Conservation (phyloP, 2,888 invertebrate genomes). For the Lasioglossum lativentre region DNA sequence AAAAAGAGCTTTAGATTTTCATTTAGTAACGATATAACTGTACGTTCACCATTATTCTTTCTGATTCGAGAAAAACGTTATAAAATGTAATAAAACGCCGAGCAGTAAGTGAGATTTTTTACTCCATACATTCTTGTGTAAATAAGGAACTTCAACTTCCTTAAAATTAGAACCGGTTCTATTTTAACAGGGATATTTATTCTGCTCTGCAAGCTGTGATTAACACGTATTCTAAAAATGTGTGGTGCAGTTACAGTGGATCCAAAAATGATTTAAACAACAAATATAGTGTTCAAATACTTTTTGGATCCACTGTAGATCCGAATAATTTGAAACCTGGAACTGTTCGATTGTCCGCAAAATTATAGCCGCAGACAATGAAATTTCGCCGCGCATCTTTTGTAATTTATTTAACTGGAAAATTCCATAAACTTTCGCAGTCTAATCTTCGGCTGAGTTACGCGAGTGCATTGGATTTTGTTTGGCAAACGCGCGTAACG, state of each 20-base stretch:
- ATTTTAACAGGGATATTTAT: neutral
- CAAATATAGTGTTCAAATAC: no score
- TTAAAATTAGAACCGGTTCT: neutral
- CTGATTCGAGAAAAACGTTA: neutral
- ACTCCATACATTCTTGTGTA: no score
- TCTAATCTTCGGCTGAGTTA: neutral
- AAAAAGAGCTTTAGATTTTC: no score
- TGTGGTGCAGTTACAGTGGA: neutral
- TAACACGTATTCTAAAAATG: neutral
- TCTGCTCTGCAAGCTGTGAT: neutral
- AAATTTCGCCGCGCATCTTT: neutral
- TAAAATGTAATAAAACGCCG: neutral
- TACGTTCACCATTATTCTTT: no score
- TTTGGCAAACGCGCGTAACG: neutral
- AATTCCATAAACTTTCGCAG: neutral
- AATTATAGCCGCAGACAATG: neutral
- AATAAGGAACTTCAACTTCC: neutral
- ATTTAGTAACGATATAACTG: no score
- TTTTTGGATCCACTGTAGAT: no score
- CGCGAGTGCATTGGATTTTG: neutral
- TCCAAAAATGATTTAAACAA: neutral
- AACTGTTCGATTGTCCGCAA: no score
- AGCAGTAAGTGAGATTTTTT: neutral
- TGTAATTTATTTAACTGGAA: neutral
- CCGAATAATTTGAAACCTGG: no score